Evolutionary conservation across 1,140 invertebrate species (phyloP), one percentile per base, ranked within the genome.

Genomic region (Megalopta genalis): DNA sequence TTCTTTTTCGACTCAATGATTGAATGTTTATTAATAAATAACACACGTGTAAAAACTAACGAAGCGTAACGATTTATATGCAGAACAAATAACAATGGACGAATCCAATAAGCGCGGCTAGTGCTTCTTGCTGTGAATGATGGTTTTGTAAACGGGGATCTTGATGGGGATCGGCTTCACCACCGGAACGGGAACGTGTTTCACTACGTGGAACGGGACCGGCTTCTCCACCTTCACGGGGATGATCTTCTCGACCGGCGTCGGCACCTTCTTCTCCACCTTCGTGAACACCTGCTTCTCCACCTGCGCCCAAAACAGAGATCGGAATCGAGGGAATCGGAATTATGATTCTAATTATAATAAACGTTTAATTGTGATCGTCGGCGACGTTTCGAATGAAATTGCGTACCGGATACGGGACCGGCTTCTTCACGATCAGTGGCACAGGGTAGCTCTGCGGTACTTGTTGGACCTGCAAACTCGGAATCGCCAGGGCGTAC

Each of bases 401-500:
- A 14, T 66, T 5, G 12, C 1, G 1, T 23, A 32, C 90, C 86
- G 86, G 77, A 37, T 84, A 90, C 10, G 91, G 89, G 62, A 89
- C 86, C 1, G 89, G 89, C 64, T 91, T 74, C 37, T 81, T 9
- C 57, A 90, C 79, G 18, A 89, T 52, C 63, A 89, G 77, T 0
- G 82, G n/a, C 5, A 94, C 91, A 1, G 93, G 92, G 79, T 94
- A 94, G 18, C 93, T 94, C 80, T 94, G 93, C 7, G 93, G 91
- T 4, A 93, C 90, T 0, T 92, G 91, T 27, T 94, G 89, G 7
- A 96, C 92, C 69, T 96, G 94, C 14, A 95, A 94, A 84, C 95
- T 95, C 0, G 95, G 95, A 7, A 96, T 93, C 70, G 94, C 94
- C 3, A 96, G 93, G 60, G 95, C 94, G 0, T 96, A 88, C 6